Evolutionary conservation across 2,888 invertebrate genomes (phyloP), one percentile per base, ranked within the genome.

Genomic region (Linnaemya tessellans): DNA sequence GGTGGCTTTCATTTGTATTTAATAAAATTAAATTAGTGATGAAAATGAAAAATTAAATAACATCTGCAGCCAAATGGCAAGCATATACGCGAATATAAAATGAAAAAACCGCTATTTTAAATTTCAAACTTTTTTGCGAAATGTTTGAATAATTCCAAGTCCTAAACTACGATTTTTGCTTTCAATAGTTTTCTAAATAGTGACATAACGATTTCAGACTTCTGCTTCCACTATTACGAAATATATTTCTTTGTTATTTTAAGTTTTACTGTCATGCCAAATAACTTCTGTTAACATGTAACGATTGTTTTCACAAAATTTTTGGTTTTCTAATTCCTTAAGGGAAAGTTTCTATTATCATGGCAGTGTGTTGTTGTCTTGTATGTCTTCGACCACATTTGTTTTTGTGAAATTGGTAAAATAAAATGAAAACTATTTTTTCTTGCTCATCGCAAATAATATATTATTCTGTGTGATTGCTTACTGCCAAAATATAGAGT

Each of bases 401-500:
- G 10, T 46, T 65, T 46, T 65, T 46, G 43, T n/a, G 13, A 22
- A 38, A 62, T 51, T 62, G 13, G 5, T 20, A 13, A 15, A 11
- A 7, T 30, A 8, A 25, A 18, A 58, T 20, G 9, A 65, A 65
- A 65, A 60, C 58, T 3, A 25, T 38, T 22, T 60, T 68, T 49
- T 60, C 30, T 2, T 30, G 2, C 5, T 30, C 3, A 3, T 30
- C 5, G 30, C 30, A 35, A 73, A 62, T 30, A 68, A 77, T 25
- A 25, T 62, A 51, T 70, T 68, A 1, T 74, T 51, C 22, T 51
- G 22, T 51, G 10, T 62, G 73, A 51, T 60, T 78, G 68, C 13
- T 68, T 60, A 60, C 46, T 78, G 49, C 68, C 68, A 70, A 79
- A 70, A 70, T 62, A 51, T 62, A 30, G 30, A 54, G 25, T 30